Conservation (phyloP, 2,797 vertebrate genomes). For the Hemibagrus guttatus region DNA sequence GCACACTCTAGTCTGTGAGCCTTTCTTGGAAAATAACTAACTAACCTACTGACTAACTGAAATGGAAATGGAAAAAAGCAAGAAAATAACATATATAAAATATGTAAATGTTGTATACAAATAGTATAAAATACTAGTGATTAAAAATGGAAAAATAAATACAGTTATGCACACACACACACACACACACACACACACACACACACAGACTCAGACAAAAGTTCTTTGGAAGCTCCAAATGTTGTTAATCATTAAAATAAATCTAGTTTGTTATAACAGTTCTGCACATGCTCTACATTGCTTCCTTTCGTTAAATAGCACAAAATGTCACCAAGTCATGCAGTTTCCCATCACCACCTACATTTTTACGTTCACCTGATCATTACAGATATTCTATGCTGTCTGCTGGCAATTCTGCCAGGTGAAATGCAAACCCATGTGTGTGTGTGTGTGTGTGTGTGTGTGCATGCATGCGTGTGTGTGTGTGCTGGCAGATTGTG, state of each 20-base stretch:
- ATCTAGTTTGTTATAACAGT: not conserved
- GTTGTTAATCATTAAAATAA: not conserved
- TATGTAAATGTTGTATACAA: not conserved
- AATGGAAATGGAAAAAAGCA: too few species aligned
- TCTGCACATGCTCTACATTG: not conserved
- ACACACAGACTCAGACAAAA: too few species aligned
- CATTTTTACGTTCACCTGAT: slow-evolving; percentile 26
- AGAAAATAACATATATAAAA: not conserved
- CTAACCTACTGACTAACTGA: too few species aligned
- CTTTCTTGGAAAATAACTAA: too few species aligned
- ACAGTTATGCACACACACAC: too few species aligned
- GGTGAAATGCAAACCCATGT: not conserved
- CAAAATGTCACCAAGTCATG: not conserved
- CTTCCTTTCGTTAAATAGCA: not conserved
- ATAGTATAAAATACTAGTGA: not conserved
- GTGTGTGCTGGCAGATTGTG: slow-evolving; percentile 19
- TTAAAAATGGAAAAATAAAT: too few species aligned
- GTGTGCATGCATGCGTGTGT: not conserved
- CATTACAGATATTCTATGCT: slow-evolving; percentile 16
- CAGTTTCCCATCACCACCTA: slow-evolving; percentile 4
- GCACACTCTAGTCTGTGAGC: not conserved
- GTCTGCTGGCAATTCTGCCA: slow-evolving; percentile 27
- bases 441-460: not conserved
- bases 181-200: too few species aligned
- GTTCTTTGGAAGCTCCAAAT: not conserved